Base-by-base conservation (phyloP, 2,888 invertebrate species). In the Dynastes maya region DNA sequence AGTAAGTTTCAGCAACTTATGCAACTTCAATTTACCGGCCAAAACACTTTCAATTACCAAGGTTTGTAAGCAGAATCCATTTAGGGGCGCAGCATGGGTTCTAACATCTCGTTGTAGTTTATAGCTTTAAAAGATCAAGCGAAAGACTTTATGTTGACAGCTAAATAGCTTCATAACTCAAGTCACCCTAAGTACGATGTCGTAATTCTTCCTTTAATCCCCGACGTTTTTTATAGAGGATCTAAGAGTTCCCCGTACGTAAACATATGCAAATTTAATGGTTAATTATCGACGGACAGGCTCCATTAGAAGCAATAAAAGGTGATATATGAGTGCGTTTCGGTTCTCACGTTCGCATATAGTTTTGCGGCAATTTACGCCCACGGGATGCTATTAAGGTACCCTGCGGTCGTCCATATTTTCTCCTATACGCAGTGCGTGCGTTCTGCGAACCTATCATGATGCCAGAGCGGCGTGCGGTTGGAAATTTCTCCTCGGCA, bases 241-340 rank as follows among this genome's bases (percentile, higher is more conserved):
- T 45, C 61, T 16, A 22, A 58, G 61, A 27, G 45, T 27, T 27
- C 37, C n/a, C 40, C 45, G 22, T n/a, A 11, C 55, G 32, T 74
- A 29, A 61, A 61, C 45, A 61, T 45, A 74, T 74, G 72, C 72
- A 61, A 74, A 74, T 61, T 74, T 74, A 74, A 74, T 61, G 61
- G 45, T 40, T 74, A 58, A 74, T 74, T 74, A 74, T 16, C 40
- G 45, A 61, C 22, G 61, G 61, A 22, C 61, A 61, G 61, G 72
- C 40, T n/a, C 72, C 61, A 74, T 74, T 74, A 74, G 61, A 61
- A 61, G 37, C 72, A 74, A 74, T 74, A 61, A 61, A 74, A 74
- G 61, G 61, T 74, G 72, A 74, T 61, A 13, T 74, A 74, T 63
- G 55, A 5, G 72, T 40, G 61, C 45, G n/a, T 61, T 61, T 29